phyloP scores from a whole-genome alignment of 2,888 invertebrate species.

The Drosophila macrospina region DNA sequence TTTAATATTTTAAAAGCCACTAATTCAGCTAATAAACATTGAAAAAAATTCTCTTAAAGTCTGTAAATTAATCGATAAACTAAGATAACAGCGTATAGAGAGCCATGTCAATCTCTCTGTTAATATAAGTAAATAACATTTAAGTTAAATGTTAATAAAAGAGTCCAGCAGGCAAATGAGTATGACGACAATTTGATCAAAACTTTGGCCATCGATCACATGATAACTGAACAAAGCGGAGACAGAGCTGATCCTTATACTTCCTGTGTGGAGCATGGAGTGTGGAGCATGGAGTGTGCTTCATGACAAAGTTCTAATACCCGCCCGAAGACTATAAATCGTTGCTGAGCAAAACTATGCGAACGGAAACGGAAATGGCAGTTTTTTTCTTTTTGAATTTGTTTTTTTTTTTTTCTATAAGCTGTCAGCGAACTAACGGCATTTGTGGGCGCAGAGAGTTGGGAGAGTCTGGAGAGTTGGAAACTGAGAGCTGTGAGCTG shows the following conservation, averaged over 20 bases:
- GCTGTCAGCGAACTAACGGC: slow-evolving; percentile 48
- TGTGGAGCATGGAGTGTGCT: slow-evolving; percentile 14
- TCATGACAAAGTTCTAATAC: slow-evolving; percentile 49
- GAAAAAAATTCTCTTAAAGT: too few relatives aligned
- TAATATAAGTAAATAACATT: too few relatives aligned
- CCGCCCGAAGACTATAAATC: slow-evolving; percentile 59
- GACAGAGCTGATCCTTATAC: slow-evolving; percentile 23
- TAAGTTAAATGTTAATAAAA: too few relatives aligned
- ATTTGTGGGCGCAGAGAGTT: slow-evolving; percentile 29
- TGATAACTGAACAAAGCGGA: not conserved
- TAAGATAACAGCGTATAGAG: too few relatives aligned
- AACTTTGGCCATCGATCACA: slow-evolving; percentile 15
- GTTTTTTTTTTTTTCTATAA: too few relatives aligned
- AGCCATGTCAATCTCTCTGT: too few relatives aligned
- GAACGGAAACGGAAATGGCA: slow-evolving; percentile 76
- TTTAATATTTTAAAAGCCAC: too few relatives aligned
- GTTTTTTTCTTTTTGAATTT: slow-evolving; percentile 33
- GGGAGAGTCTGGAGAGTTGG: slow-evolving; percentile 2
- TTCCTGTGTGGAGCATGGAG: too few relatives aligned
- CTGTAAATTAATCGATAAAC: too few relatives aligned
- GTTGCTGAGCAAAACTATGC: slow-evolving; percentile 54
- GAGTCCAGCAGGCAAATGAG: not conserved
- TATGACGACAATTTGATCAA: not conserved
- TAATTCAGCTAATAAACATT: too few relatives aligned
- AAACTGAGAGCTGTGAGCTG: slow-evolving; percentile 16